Conservation (phyloP, 2,888 invertebrate species). For the Parelbella ahira region DNA sequence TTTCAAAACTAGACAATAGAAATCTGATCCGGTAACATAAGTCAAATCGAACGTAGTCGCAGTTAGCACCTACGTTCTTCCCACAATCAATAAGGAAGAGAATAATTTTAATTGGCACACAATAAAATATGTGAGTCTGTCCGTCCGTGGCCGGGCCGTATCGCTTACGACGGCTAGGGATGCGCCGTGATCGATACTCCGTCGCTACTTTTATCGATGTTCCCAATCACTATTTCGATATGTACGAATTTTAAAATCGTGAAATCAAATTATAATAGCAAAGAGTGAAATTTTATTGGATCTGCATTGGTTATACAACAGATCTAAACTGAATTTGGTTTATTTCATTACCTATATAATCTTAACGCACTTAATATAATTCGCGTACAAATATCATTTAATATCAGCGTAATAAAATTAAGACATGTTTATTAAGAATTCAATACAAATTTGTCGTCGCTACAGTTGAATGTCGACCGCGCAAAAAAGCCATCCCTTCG, state of each 20-base stretch:
- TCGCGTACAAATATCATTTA: too few species aligned
- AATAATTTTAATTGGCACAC: slow-evolving; percentile 74
- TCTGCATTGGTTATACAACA: too few species aligned
- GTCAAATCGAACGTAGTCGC: slow-evolving; percentile 26
- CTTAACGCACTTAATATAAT: too few species aligned
- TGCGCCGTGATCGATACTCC: slow-evolving; percentile 34
- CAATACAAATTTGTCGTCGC: too few species aligned
- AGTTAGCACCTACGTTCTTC: slow-evolving; percentile 33
- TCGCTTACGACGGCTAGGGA: slow-evolving; percentile 56
- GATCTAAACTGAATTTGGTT: too few species aligned
- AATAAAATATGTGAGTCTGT: slow-evolving; percentile 69
- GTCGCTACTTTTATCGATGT: slow-evolving; percentile 5
- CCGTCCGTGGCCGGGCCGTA: slow-evolving; percentile 43
- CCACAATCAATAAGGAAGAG: slow-evolving; percentile 47
- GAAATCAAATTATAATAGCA: too few species aligned
- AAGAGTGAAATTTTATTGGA: too few species aligned
- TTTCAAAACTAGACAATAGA: slow-evolving; percentile 10
- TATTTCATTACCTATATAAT: too few species aligned
- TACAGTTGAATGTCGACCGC: slow-evolving; percentile 24
- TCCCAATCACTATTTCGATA: not conserved
- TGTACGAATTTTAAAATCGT: too few species aligned
- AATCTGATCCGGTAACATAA: slow-evolving; percentile 26
- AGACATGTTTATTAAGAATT: too few species aligned
- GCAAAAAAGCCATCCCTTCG: slow-evolving; percentile 31
- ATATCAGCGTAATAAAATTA: too few species aligned